Conservation (phyloP, 2,113 vertebrate species). For the Atrichornis clamosus region DNA sequence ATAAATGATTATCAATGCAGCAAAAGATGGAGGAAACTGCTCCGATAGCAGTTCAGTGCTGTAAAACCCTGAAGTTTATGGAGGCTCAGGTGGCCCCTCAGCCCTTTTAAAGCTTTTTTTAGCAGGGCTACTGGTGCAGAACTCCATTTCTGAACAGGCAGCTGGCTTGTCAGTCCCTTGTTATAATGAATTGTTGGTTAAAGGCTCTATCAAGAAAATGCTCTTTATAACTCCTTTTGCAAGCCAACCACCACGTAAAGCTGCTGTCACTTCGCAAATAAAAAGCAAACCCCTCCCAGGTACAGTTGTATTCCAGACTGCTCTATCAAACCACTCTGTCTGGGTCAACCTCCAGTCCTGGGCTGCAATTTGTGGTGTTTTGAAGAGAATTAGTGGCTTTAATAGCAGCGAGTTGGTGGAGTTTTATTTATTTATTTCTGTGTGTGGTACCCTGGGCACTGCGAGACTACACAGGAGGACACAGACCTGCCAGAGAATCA, state of each 20-base stretch:
- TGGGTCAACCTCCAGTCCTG: neutral
- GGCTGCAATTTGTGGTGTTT: neutral
- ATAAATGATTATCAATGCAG: conserved; percentile 55
- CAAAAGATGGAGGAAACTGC: conserved; percentile 15
- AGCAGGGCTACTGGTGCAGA: neutral
- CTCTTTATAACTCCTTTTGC: conserved; percentile 17
- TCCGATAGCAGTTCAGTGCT: neutral
- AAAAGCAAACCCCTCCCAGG: neutral
- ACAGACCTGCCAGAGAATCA: neutral
- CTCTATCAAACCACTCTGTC: neutral
- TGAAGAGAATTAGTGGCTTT: neutral
- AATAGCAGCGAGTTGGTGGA: rapidly evolving
- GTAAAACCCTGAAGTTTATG: conserved; percentile 53
- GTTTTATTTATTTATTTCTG: neutral
- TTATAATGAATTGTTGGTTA: conserved; percentile 62
- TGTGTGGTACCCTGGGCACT: neutral
- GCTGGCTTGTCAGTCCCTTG: conserved; percentile 10
- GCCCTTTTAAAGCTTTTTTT: conserved; percentile 60
- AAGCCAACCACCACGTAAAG: neutral
- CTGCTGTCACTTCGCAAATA: neutral
- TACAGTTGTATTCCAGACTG: rapidly evolving
- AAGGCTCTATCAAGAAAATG: conserved; percentile 47
- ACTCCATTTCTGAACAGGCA: conserved; percentile 30
- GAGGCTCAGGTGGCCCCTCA: conserved; percentile 49
- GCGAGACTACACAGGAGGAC: neutral